Evolutionary conservation across 2,113 vertebrate species (phyloP).

Genomic region (Microtus pennsylvanicus): DNA sequence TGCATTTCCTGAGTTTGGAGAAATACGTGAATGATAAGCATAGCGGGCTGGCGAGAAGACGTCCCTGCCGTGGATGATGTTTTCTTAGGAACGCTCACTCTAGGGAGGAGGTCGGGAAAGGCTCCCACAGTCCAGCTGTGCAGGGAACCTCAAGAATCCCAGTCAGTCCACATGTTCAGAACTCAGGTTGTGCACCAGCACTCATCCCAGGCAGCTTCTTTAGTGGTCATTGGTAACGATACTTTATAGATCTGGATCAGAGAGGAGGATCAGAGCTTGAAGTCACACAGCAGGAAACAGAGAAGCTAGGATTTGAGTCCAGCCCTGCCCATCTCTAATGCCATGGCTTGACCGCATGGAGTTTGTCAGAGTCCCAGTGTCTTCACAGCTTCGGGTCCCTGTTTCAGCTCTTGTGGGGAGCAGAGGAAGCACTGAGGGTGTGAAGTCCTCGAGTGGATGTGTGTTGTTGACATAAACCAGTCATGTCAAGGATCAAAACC

Average conservation of each 20-base stretch:
- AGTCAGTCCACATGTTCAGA: background rate
- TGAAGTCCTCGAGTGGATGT: background rate
- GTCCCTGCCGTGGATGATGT: slow-evolving; percentile 44
- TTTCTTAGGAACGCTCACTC: background rate
- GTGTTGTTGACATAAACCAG: background rate
- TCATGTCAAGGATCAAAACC: background rate
- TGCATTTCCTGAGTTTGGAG: slow-evolving; percentile 61
- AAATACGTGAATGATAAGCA: slow-evolving; percentile 63
- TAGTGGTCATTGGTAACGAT: background rate
- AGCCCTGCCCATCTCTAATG: background rate
- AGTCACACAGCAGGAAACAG: background rate
- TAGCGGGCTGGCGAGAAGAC: slow-evolving; percentile 10
- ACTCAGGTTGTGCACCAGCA: no score
- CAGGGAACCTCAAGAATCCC: background rate
- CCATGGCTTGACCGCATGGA: background rate
- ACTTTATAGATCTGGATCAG: background rate
- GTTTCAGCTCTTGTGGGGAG: background rate
- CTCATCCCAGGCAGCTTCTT: background rate
- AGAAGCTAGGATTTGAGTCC: background rate
- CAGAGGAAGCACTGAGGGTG: background rate
- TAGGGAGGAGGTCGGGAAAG: background rate
- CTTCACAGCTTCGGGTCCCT: fast-evolving
- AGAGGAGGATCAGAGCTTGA: background rate
- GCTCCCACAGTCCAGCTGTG: background rate
- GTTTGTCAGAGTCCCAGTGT: background rate